Evolutionary conservation across 2,888 invertebrate genomes (phyloP), one percentile per base, ranked within the genome.

Genomic region (Lamellibrachia columna): DNA sequence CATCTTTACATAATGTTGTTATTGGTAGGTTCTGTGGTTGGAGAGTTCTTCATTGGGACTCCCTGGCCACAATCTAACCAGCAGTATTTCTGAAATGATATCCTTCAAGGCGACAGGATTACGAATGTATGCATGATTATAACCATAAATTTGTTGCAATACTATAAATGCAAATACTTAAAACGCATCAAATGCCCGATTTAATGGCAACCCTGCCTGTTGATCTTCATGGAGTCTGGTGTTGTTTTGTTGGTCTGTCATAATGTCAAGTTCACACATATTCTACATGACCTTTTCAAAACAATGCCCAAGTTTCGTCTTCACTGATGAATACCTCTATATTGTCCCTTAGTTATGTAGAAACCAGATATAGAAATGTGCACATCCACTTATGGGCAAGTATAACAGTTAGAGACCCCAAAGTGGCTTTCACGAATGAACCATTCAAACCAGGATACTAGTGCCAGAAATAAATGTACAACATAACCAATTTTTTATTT

Each of bases 281-380:
- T 75, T 15, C 75, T 22, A 3, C 75, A 75, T 15, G 15, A 75
- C 15, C 22, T 15, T 3, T 22, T 75, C 15, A 3, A 22, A 75
- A 75, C 15, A 6, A 22, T 75, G 22, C n/a, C 75, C 75, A 22
- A 3, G n/a, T 22, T 75, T 75, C 22, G n/a, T 55, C 75, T 75
- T 40, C 40, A 40, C 40, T 75, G 75, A 75, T n/a, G n/a, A 15
- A 75, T 75, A 75, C 75, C 75, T 75, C 75, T n/a, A 75, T 75
- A 75, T 75, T 75, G 15, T 3, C 75, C 75, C n/a, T 75, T 22
- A 75, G 22, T 75, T 75, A 75, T n/a, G 22, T n/a, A 75, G 75
- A 75, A 75, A 75, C 22, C 75, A 75, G 75, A 75, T n/a, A 75
- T 75, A 75, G 75, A 75, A 75, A 75, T 75, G 75, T 75, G 75